phyloP scores from a whole-genome alignment of 2,797 vertebrate species.

The Epinephelus coioides region DNA sequence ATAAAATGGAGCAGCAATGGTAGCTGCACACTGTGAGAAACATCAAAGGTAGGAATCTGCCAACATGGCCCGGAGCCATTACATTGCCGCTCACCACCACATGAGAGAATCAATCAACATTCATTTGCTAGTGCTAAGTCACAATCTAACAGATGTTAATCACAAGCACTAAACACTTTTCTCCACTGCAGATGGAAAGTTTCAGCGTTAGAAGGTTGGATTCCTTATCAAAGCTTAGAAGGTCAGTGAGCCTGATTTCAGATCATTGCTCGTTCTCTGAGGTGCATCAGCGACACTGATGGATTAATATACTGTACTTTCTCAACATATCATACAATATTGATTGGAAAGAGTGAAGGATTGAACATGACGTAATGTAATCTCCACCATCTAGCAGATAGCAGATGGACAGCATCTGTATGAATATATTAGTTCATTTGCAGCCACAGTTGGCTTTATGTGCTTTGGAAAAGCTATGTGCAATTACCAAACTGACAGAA shows the following conservation, averaged over 20 bases:
- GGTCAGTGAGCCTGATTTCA: constrained; percentile 22
- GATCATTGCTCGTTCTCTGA: constrained; percentile 5
- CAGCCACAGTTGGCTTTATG: constrained; percentile 31
- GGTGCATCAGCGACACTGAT: constrained; percentile 7
- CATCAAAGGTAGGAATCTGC: constrained; percentile 50
- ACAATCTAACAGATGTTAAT: constrained; percentile 41
- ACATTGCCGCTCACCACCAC: constrained; percentile 4
- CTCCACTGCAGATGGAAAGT: constrained; percentile 31
- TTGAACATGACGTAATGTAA: constrained; percentile 29
- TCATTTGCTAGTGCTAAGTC: constrained; percentile 31
- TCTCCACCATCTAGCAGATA: constrained; percentile 25
- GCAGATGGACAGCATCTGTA: constrained; percentile 66
- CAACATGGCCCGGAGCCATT: constrained; percentile 35
- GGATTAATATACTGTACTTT: constrained; percentile 11
- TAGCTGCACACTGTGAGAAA: constrained; percentile 34
- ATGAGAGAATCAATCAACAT: constrained; percentile 50
- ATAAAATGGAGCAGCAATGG: constrained; percentile 44
- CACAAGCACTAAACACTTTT: constrained; percentile 26
- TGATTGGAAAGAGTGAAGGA: constrained; percentile 18
- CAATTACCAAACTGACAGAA: constrained; percentile 65
- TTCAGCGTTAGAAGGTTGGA: neutral
- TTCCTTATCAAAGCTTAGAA: constrained; percentile 14
- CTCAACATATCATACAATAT: neutral
- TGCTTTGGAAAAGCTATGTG: constrained; percentile 48
- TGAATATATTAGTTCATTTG: constrained; percentile 52